phyloP scores from a whole-genome alignment of 2,113 vertebrate species.

The Oceanodroma tethys region DNA sequence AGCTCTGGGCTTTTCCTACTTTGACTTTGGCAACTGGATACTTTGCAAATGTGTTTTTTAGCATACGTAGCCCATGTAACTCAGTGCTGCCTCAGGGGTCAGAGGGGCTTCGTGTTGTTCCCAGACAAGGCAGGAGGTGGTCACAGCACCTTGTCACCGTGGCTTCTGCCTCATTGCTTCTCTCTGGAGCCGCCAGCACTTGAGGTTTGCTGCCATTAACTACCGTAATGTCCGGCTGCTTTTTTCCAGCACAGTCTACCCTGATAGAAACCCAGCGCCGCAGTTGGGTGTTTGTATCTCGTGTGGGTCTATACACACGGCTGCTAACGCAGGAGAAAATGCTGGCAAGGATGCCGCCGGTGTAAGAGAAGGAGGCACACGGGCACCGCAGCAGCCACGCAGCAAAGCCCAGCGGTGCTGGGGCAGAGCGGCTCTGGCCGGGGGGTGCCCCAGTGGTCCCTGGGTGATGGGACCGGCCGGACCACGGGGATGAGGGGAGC shows the following conservation, averaged over 20 bases:
- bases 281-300: neutral
- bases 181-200: neutral
- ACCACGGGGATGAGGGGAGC: neutral
- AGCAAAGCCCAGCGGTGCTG: fast-evolving
- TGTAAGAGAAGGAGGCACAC: neutral
- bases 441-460: neutral
- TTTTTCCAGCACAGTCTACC: neutral
- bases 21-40: neutral
- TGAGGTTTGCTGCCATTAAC: neutral
- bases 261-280: neutral
- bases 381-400: fast-evolving
- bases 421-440: fast-evolving
- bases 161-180: neutral
- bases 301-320: fast-evolving
- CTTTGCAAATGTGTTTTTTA: neutral
- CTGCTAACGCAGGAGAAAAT: neutral
- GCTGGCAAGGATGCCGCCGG: neutral
- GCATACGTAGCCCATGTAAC: fast-evolving
- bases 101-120: neutral
- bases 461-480: neutral
- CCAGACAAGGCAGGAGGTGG: neutral
- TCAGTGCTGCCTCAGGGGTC: neutral
- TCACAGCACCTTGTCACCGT: neutral
- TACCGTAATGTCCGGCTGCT: neutral
- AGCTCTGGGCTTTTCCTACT: neutral